Evolutionary conservation across 2,888 invertebrate species (phyloP).

Genomic region (Drosophila koepferae): DNA sequence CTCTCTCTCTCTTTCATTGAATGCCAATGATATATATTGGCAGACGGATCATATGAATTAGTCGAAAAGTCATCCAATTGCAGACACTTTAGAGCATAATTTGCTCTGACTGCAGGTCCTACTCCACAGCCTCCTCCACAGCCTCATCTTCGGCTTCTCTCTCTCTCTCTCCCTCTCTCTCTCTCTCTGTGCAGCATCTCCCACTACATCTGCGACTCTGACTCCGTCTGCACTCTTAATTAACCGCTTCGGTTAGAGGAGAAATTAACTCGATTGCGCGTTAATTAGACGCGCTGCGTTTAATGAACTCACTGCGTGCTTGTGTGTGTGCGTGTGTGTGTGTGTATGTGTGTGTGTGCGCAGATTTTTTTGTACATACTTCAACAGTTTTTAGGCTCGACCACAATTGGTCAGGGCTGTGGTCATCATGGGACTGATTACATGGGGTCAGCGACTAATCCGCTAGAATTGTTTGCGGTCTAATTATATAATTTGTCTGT

Average conservation of each 20-base stretch:
- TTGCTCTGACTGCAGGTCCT: slow-evolving; percentile 36
- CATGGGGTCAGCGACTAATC: slow-evolving; percentile 31
- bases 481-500: slow-evolving; percentile 12
- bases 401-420: slow-evolving; percentile 88
- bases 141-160: not conserved
- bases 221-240: slow-evolving; percentile 70
- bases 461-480: slow-evolving; percentile 22
- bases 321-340: slow-evolving; percentile 14
- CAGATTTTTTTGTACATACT: slow-evolving; percentile 38
- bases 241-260: slow-evolving; percentile 74
- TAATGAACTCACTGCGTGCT: slow-evolving; percentile 67
- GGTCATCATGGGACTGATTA: slow-evolving; percentile 87
- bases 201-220: slow-evolving; percentile 2
- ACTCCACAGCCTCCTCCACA: slow-evolving; percentile 8
- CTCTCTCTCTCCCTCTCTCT: not conserved
- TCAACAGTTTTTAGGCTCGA: slow-evolving; percentile 33
- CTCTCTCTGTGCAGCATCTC: not conserved
- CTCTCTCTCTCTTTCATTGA: slow-evolving; percentile 29
- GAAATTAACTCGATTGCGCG: slow-evolving; percentile 81
- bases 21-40: slow-evolving; percentile 56
- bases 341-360: slow-evolving; percentile 16
- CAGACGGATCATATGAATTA: slow-evolving; percentile 43
- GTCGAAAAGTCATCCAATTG: slow-evolving; percentile 55
- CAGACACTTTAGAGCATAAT: slow-evolving; percentile 75
- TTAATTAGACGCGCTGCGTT: slow-evolving; percentile 76